Base-by-base conservation (phyloP, 2,888 invertebrate genomes). In the Hetaerina titia region DNA sequence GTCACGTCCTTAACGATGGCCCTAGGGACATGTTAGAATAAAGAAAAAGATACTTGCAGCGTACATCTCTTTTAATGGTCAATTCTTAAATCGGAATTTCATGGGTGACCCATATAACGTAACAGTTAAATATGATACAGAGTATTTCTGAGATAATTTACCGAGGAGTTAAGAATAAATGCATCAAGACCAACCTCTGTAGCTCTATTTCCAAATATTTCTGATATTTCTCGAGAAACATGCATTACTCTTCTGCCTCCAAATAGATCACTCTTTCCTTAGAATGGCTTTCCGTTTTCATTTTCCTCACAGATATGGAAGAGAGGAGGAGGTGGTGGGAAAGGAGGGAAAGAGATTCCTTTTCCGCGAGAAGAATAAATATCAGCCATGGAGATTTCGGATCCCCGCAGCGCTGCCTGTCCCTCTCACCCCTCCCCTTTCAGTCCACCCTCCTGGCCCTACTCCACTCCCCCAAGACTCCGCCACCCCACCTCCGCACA, bases 311-410 rank as follows among this genome's bases (percentile, higher is more conserved):
- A 64, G 90, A 90, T 90, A 90, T 63, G 90, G 45, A 63, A 31
- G 31, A n/a, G 31, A 45, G 87, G 89, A 89, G 58, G 89, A 57
- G 89, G 17, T 8, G 89, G 6, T 11, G 89, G 89, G 58, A 19
- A n/a, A 13, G 58, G 92, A 69, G 92, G 45, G 17, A 90, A 90
- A 63, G 45, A 81, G 81, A 81, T 81, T 56, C 69, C 31, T n/a
- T 74, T 64, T 92, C 69, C 92, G 92, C 92, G 92, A 56, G 56
- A 92, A 92, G 92, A 92, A 92, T 92, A 69, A 92, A 92, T 92
- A 92, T 92, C 92, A 92, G 63, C 90, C 25, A 60, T 89, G 89
- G 89, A 89, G 89, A 58, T 89, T 89, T 81, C 31, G 92, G 64
- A 92, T 92, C 92, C 92, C 58, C 58, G 57, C 89, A 58, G 57